A percentile compares a stretch with the other conserved stretches of the same genome.
Conservation (phyloP, 2,113 vertebrate genomes). For the Pterocles burchelli region DNA sequence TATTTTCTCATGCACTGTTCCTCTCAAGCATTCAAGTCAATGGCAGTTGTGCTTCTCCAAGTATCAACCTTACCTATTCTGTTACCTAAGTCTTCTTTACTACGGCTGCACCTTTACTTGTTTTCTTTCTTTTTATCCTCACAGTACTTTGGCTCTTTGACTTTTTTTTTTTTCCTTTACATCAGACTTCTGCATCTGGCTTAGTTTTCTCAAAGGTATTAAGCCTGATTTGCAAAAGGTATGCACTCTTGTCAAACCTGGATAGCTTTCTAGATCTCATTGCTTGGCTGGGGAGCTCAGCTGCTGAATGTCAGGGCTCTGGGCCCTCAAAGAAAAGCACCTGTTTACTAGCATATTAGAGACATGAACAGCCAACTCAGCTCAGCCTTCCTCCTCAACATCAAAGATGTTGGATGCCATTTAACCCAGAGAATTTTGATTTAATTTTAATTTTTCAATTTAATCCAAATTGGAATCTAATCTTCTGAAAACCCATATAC, state of each 20-base stretch:
- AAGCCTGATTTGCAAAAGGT: neutral
- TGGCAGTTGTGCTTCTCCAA: neutral
- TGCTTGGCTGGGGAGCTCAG: neutral
- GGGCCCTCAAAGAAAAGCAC: neutral
- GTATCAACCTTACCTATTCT: neutral
- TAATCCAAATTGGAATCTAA: neutral
- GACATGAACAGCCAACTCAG: rapidly evolving
- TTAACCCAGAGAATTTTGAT: no score
- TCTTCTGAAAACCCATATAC: neutral
- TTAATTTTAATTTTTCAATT: no score
- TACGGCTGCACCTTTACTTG: neutral
- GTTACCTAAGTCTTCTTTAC: neutral
- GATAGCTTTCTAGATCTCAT: neutral
- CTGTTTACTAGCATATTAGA: neutral
- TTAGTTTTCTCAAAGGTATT: neutral
- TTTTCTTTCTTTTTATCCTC: neutral
- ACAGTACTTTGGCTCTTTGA: neutral
- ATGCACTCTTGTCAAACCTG: neutral
- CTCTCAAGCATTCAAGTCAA: neutral
- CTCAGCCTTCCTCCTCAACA: neutral
- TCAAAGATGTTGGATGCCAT: neutral
- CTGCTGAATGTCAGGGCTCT: neutral
- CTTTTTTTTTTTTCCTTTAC: neutral
- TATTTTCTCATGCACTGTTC: neutral
- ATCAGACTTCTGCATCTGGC: neutral